Evolutionary conservation across 2,113 vertebrate genomes (phyloP).

Genomic region (Cyprinodon brontotheroides): DNA sequence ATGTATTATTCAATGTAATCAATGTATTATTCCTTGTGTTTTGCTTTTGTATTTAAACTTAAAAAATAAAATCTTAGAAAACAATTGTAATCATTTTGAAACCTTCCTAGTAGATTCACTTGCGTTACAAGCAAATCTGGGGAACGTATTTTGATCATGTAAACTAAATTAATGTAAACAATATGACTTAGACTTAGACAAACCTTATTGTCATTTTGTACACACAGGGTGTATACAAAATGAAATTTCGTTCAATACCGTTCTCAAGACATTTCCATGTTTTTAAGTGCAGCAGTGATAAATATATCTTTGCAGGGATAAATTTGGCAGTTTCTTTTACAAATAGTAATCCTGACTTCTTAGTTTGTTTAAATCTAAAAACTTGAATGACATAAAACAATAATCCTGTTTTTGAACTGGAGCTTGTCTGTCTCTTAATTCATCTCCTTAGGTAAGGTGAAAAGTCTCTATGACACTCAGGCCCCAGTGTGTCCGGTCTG

Average conservation of each 20-base stretch:
- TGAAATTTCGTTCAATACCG: too few species aligned
- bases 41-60: background rate
- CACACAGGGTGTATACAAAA: too few species aligned
- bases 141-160: background rate
- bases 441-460: conserved; percentile 62
- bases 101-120: background rate
- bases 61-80: background rate
- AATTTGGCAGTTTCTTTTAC: too few species aligned
- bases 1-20: too few species aligned
- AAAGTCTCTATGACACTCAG: conserved; percentile 88
- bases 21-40: too few species aligned
- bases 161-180: background rate
- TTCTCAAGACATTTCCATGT: too few species aligned
- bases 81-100: background rate
- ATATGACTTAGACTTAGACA: background rate
- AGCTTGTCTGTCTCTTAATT: background rate
- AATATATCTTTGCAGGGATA: background rate
- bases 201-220: too few species aligned
- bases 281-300: too few species aligned
- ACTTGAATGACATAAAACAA: background rate
- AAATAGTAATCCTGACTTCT: background rate
- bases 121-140: background rate
- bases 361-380: too few species aligned
- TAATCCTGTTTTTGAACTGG: background rate
- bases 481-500: conserved; percentile 93